Percentiles rank a stretch among this genome's conserved stretches.
These are phyloP conservation scores for Globia sparganii DNA, from an alignment of 2,888 invertebrate genomes.

Conservation along the genomic window DNA sequence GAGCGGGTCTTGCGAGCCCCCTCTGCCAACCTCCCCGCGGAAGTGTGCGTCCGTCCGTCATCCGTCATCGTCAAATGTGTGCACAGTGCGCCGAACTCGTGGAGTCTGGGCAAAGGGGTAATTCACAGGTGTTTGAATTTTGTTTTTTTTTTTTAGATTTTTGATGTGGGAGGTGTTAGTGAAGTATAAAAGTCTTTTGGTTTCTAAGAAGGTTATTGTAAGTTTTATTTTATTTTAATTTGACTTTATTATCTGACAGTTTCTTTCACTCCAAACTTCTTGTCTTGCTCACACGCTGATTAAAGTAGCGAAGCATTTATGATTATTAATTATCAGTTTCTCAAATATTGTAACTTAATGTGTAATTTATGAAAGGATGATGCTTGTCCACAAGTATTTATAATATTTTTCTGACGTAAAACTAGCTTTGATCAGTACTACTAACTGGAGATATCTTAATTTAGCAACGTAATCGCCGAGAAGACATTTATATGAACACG, in stretches of 20 bases:
- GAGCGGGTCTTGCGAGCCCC: slow-evolving; percentile 75
- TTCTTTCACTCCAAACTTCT: neutral
- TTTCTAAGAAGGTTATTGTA: neutral
- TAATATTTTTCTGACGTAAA: slow-evolving; percentile 25
- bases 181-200: neutral
- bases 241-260: too few relatives aligned
- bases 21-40: slow-evolving; percentile 66
- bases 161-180: neutral
- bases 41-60: slow-evolving; percentile 78
- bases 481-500: slow-evolving; percentile 56
- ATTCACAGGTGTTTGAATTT: slow-evolving; percentile 56
- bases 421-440: slow-evolving; percentile 49
- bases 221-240: neutral
- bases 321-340: slow-evolving; percentile 16
- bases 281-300: neutral
- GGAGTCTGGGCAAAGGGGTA: slow-evolving; percentile 65
- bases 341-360: slow-evolving; percentile 15
- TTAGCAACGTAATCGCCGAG: slow-evolving; percentile 46
- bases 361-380: slow-evolving; percentile 50
- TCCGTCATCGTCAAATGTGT: slow-evolving; percentile 82
- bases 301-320: slow-evolving; percentile 18
- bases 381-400: slow-evolving; percentile 35
- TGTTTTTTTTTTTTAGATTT: slow-evolving; percentile 6
- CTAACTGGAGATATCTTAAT: slow-evolving; percentile 49
- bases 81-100: slow-evolving; percentile 66